Evolutionary conservation across 37 sponge, comb jelly and placozoan genomes (phyloP), one percentile per base, ranked within the genome.

Genomic region (Ephydatia muelleri): DNA sequence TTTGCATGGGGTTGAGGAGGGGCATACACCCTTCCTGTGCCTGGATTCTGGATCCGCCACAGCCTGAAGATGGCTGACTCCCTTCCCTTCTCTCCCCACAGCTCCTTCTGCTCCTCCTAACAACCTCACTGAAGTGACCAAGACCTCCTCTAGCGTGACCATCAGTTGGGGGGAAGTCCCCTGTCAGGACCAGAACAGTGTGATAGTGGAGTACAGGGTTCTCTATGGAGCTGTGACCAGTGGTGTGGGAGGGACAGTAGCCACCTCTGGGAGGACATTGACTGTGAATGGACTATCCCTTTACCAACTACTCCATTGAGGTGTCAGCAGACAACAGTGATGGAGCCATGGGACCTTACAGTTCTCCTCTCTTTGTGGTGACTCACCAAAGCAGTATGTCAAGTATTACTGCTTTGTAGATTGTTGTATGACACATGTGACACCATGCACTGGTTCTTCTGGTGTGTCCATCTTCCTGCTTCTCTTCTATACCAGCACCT

Each of bases 101-200:
- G 84, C 30, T 74, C 84, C 84, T 0, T 47, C 28, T 66, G 75
- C 75, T 74, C 29, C 65, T 48, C 75, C 75, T 75, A 35, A 36
- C 32, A 13, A 13, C 23, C 3, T 74, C 12, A 65, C 40, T 37
- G 57, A 28, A 14, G 14, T 65, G 25, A 67, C 16, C 11, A 68
- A 49, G 28, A 67, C 38, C n/a, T 16, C 36, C 11, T 57, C 34
- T 8, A 75, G 35, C 38, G 22, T 85, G 43, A 80, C 75, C 32
- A 34, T 86, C 67, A 21, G 16, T 4, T 86, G 87, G 87, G 72
- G 40, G 23, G 47, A 34, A 57, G 75, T 79, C 4, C 57, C 43
- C 40, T 86, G 87, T 38, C 38, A 57, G 40, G 65, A 79, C n/a
- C 80, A 65, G 9, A 86, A 86, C 64, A 66, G 87, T 36, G 75